Percentiles rank a stretch among this genome's conserved stretches.
These are phyloP conservation scores for Leptatherina wallacei DNA, from an alignment of 2,797 vertebrate species.

Conservation along the genomic window DNA sequence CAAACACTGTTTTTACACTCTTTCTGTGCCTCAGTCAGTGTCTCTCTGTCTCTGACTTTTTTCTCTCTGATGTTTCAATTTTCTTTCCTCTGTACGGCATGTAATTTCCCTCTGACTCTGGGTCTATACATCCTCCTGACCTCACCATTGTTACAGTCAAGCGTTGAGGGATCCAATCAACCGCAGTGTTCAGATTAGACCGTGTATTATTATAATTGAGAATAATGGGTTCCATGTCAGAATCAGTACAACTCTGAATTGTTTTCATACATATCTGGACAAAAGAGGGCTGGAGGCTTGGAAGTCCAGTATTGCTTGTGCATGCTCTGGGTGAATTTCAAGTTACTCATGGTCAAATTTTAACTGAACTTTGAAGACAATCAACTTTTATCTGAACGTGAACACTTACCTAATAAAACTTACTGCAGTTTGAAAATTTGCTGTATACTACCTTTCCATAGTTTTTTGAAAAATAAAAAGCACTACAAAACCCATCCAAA, in stretches of 20 bases:
- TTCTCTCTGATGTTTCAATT: conserved; percentile 40
- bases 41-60: conserved; percentile 32
- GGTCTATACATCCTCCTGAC: conserved; percentile 63
- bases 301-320: conserved; percentile 25
- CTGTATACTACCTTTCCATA: neutral
- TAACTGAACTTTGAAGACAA: conserved; percentile 29
- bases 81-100: conserved; percentile 51
- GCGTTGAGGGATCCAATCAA: conserved; percentile 71
- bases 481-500: conserved; percentile 21
- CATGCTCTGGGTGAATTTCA: conserved; percentile 34
- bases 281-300: conserved; percentile 30
- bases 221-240: conserved; percentile 82
- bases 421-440: conserved; percentile 24
- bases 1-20: conserved; percentile 12
- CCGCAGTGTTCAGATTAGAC: conserved; percentile 79
- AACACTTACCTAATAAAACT: conserved; percentile 54
- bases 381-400: conserved; percentile 43
- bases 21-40: conserved; percentile 25
- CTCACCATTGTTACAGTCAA: conserved; percentile 67
- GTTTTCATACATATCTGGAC: conserved; percentile 68
- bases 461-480: conserved; percentile 22
- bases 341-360: conserved; percentile 35
- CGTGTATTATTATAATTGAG: conserved; percentile 79
- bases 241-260: conserved; percentile 67
- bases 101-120: conserved; percentile 41